These are phyloP conservation scores for Oconnorella tubifera DNA, from an alignment of 2,888 invertebrate genomes.

Conservation along the genomic window DNA sequence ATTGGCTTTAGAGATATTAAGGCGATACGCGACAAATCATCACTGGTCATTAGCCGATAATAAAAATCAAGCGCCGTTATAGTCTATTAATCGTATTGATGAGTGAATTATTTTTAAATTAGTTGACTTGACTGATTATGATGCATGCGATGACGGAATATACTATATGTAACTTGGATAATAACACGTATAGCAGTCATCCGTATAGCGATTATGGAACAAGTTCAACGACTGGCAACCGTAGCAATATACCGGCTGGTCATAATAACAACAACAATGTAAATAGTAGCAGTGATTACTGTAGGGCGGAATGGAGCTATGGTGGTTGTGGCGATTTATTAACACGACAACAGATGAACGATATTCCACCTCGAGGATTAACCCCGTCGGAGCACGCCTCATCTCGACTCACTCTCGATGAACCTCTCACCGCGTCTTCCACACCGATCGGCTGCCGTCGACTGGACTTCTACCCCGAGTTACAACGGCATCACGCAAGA, in stretches of 20 bases:
- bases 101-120: too few relatives aligned
- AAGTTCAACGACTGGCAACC: too few relatives aligned
- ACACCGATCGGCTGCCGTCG: not conserved
- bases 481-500: too few relatives aligned
- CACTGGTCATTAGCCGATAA: too few relatives aligned
- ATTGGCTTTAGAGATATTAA: too few relatives aligned
- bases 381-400: not conserved
- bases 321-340: not conserved
- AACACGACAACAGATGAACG: not conserved
- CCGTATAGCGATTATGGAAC: conserved; percentile 32
- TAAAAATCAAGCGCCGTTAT: too few relatives aligned
- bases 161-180: conserved; percentile 53
- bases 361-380: not conserved
- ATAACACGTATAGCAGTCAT: conserved; percentile 45
- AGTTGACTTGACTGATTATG: too few relatives aligned
- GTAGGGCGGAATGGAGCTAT: not conserved
- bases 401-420: not conserved
- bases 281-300: not conserved
- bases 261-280: not conserved
- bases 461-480: not conserved
- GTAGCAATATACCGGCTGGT: too few relatives aligned
- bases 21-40: too few relatives aligned
- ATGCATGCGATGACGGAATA: conserved; percentile 53
- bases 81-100: too few relatives aligned
- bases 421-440: not conserved